Conservation (phyloP, 2,888 invertebrate genomes). For the Xestia c-nigrum region DNA sequence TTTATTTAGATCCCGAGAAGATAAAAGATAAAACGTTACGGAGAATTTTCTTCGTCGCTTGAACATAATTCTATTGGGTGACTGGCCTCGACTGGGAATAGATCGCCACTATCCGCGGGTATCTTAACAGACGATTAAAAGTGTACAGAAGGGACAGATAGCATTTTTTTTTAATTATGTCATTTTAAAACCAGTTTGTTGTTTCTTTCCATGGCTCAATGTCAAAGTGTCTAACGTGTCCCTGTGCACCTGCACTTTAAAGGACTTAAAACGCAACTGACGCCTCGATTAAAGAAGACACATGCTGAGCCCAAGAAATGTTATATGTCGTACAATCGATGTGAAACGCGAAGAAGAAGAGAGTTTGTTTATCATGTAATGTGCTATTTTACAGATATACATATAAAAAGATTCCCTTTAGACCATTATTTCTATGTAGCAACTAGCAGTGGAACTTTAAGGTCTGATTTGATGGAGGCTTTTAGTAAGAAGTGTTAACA, state of each 20-base stretch:
- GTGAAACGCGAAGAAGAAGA: neutral
- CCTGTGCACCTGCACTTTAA: neutral
- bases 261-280: neutral
- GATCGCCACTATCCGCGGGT: constrained; percentile 1
- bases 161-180: neutral
- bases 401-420: constrained; percentile 28
- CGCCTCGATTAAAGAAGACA: neutral
- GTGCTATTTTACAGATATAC: neutral
- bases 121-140: constrained; percentile 25
- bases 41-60: constrained; percentile 37
- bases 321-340: neutral
- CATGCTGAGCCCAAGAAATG: neutral
- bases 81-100: constrained; percentile 31
- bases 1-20: constrained; percentile 53
- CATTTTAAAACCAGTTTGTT: neutral
- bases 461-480: constrained; percentile 41
- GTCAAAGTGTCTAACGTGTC: neutral
- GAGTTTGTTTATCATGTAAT: neutral
- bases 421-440: constrained; percentile 27
- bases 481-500: constrained; percentile 46
- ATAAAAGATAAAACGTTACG: constrained; percentile 48
- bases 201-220: neutral
- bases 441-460: constrained; percentile 21
- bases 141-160: neutral
- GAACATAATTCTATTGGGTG: constrained; percentile 57